phyloP scores from a whole-genome alignment of 2,113 vertebrate genomes.

The Struthio camelus region DNA sequence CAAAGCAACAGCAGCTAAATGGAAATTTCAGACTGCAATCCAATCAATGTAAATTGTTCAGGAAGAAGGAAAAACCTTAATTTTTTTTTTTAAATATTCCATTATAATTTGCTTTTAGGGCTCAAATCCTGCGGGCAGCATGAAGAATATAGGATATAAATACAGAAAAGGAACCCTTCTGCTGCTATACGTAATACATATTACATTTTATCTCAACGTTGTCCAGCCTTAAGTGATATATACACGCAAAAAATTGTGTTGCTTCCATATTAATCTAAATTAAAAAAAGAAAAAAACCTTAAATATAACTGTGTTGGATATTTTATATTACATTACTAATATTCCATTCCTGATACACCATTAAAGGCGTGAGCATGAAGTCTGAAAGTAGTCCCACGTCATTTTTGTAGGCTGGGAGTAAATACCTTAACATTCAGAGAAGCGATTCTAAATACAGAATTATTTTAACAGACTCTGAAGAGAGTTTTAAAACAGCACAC shows the following conservation, averaged over 20 bases:
- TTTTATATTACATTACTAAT: background rate
- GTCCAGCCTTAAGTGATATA: background rate
- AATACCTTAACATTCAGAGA: fast-evolving
- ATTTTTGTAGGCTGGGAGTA: background rate
- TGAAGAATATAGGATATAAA: background rate
- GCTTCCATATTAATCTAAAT: background rate
- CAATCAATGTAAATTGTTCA: constrained; percentile 52
- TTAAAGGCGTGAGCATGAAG: background rate
- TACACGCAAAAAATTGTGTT: background rate
- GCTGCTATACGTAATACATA: background rate
- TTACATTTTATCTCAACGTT: background rate
- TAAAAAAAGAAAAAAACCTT: background rate
- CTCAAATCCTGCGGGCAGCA: constrained; percentile 35
- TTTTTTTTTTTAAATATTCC: background rate
- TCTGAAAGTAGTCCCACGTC: background rate
- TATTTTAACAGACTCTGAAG: background rate
- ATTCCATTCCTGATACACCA: background rate
- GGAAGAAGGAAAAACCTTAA: background rate
- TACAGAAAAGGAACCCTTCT: constrained; percentile 1
- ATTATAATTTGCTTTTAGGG: constrained; percentile 38
- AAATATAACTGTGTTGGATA: background rate
- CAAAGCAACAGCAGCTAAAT: constrained; percentile 58
- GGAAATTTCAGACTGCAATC: constrained; percentile 53
- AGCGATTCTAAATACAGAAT: background rate
- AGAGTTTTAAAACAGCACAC: background rate